These are phyloP conservation scores for Drosophila melanogaster DNA, from an alignment of 1,140 invertebrate genomes.

Conservation along the genomic window Release_6_plus_ISO1_MT NC_004354.4:2864001-2864500, in stretches of 20 bases:
- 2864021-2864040: too few species aligned
- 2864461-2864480: conserved; percentile 48
- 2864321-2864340: conserved; percentile 61
- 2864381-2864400: conserved; percentile 10
- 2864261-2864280: conserved; percentile 74
- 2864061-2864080: background rate
- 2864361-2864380: conserved; percentile 7
- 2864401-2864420: background rate
- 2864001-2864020: too few species aligned
- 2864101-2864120: conserved; percentile 59
- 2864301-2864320: conserved; percentile 67
- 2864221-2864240: conserved; percentile 55
- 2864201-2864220: background rate
- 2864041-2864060: background rate
- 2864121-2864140: conserved; percentile 25
- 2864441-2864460: conserved; percentile 55
- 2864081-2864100: conserved; percentile 25
- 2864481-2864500: conserved; percentile 19
- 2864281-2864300: conserved; percentile 66
- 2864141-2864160: background rate
- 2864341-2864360: conserved; percentile 26
- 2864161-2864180: background rate
- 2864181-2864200: background rate
- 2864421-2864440: conserved; percentile 21
- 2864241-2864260: conserved; percentile 63